These are phyloP conservation scores for Corapipo altera DNA, from an alignment of 2,113 vertebrate species.

Conservation along the genomic window DNA sequence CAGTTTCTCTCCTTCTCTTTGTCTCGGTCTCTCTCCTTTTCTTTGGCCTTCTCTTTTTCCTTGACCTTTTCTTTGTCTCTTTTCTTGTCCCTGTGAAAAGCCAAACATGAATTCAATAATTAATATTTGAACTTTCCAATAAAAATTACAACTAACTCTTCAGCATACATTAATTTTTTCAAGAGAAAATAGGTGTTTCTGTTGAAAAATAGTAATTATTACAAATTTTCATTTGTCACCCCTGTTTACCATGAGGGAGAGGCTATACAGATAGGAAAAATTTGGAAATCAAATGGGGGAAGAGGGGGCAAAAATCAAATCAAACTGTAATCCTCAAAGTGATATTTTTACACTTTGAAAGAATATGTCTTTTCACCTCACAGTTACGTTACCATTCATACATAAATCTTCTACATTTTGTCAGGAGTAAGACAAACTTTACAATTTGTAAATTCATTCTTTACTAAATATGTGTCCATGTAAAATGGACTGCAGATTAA, in stretches of 20 bases:
- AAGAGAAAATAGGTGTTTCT: neutral
- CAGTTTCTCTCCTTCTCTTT: neutral
- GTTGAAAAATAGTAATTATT: neutral
- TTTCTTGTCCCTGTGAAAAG: neutral
- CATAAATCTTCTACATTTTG: neutral
- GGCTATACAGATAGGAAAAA: neutral
- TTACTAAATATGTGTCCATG: neutral
- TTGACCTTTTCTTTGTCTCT: neutral
- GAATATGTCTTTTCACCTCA: neutral
- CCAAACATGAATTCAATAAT: neutral
- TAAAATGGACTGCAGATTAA: neutral
- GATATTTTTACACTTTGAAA: neutral
- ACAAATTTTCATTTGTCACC: neutral
- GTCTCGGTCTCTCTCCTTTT: neutral
- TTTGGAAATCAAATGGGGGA: neutral
- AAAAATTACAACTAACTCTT: neutral
- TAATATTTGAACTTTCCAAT: neutral
- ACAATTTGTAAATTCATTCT: neutral
- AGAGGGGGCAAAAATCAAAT: neutral
- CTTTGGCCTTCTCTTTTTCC: neutral
- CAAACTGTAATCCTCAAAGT: neutral
- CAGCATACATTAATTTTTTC: neutral
- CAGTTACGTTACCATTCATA: neutral
- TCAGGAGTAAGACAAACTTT: neutral
- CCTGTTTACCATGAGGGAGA: neutral